Percentiles rank a stretch among this genome's conserved stretches.
phyloP scores from a whole-genome alignment of 2,113 vertebrate genomes.

The Corvus moneduloides region DNA sequence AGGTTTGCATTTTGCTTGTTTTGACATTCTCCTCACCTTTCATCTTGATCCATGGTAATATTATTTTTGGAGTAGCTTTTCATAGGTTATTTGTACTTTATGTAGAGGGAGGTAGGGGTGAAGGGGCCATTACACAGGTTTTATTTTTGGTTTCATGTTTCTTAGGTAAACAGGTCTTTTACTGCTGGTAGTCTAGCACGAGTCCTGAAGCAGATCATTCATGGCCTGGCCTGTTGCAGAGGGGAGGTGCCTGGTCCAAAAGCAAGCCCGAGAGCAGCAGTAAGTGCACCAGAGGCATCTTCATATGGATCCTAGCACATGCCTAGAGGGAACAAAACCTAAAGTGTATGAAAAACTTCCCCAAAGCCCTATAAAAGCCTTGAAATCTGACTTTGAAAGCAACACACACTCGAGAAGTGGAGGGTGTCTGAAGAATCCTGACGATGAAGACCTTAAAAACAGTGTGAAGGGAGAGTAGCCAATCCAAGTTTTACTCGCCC shows the following conservation, averaged over 20 bases:
- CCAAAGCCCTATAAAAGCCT: neutral
- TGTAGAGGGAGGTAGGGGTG: neutral
- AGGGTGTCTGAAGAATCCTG: neutral
- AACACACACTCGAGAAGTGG: neutral
- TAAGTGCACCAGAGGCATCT: neutral
- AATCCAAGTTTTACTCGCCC: neutral
- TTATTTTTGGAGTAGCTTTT: slow-evolving; percentile 12
- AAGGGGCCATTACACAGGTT: neutral
- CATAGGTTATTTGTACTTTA: neutral
- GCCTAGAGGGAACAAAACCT: neutral
- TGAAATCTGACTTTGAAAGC: neutral
- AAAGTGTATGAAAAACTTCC: neutral
- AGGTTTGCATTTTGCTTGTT: neutral
- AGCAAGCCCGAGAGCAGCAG: neutral
- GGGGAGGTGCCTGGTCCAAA: neutral
- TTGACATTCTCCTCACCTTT: neutral
- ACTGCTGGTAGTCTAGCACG: neutral
- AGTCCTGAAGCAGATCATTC: neutral
- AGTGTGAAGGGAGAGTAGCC: neutral
- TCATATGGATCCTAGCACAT: neutral
- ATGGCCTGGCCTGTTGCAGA: neutral
- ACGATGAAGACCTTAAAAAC: neutral
- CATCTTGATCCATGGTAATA: neutral
- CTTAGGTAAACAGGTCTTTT: neutral
- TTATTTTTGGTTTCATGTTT: slow-evolving; percentile 23